Conservation (phyloP, 2,113 vertebrate species). For the Baryphthengus martii region DNA sequence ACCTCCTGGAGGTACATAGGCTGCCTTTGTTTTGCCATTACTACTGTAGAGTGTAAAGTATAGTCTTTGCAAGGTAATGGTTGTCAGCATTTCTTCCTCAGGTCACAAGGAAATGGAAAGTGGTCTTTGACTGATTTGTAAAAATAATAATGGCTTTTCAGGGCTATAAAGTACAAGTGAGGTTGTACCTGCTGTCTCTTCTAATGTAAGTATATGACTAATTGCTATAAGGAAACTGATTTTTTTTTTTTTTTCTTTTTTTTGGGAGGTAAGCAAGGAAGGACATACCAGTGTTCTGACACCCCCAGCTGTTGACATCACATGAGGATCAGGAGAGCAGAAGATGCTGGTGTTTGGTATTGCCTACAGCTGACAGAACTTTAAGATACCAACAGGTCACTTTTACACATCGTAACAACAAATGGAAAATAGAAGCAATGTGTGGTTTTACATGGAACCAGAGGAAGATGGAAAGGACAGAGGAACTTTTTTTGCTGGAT, state of each 20-base stretch:
- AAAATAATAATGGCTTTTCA: background rate
- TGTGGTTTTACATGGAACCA: fast-evolving
- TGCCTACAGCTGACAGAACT: background rate
- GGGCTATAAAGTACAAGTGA: background rate
- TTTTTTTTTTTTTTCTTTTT: too few relatives aligned
- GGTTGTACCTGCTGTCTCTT: background rate
- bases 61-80: background rate
- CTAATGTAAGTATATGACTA: background rate
- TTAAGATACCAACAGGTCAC: background rate
- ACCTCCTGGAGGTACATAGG: too few relatives aligned
- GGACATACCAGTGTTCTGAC: background rate
- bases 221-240: background rate
- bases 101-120: background rate
- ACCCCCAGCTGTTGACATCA: fast-evolving
- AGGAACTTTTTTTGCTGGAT: background rate
- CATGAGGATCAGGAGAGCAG: background rate
- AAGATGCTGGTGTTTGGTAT: background rate
- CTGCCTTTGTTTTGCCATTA: background rate
- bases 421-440: background rate
- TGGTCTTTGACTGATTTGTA: background rate
- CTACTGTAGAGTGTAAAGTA: fast-evolving
- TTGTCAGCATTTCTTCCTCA: background rate
- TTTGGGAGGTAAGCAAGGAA: too few relatives aligned
- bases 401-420: background rate
- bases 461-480: background rate